A percentile compares a stretch with the other conserved stretches of the same genome.
phyloP scores from a whole-genome alignment of 2,888 invertebrate species.

The Panopea generosa region DNA sequence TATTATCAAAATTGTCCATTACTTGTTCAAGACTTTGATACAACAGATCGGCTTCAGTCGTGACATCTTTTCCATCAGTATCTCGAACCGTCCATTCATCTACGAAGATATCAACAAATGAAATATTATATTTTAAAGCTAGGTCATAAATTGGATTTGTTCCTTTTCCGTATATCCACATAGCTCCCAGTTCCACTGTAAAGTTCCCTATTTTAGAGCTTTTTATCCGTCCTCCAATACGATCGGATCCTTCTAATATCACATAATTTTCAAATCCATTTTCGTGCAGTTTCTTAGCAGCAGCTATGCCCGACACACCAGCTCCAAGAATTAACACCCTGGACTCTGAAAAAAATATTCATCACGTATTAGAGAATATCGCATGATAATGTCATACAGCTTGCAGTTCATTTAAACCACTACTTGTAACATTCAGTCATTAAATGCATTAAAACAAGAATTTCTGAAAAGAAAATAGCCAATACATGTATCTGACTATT shows the following conservation, averaged over 20 bases:
- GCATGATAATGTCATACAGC: no score
- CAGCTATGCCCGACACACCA: no score
- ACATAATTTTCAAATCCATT: slow-evolving; percentile 46
- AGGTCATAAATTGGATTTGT: slow-evolving; percentile 43
- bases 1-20: background rate
- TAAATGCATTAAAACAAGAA: no score
- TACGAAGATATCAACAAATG: slow-evolving; percentile 4
- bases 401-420: no score
- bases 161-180: no score
- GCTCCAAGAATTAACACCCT: no score
- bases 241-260: slow-evolving; percentile 44
- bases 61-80: slow-evolving; percentile 36
- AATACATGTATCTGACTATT: no score
- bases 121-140: slow-evolving; percentile 17
- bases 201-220: slow-evolving; percentile 21
- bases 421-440: no score
- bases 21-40: slow-evolving; percentile 4
- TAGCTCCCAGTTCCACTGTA: slow-evolving; percentile 52
- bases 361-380: no score
- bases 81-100: slow-evolving; percentile 37
- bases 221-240: slow-evolving; percentile 52
- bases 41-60: slow-evolving; percentile 12
- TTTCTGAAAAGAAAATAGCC: no score
- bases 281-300: slow-evolving; percentile 47
- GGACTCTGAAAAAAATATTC: no score